Evolutionary conservation across 2,797 vertebrate species (phyloP).

Genomic region (Hybognathus amarus): DNA sequence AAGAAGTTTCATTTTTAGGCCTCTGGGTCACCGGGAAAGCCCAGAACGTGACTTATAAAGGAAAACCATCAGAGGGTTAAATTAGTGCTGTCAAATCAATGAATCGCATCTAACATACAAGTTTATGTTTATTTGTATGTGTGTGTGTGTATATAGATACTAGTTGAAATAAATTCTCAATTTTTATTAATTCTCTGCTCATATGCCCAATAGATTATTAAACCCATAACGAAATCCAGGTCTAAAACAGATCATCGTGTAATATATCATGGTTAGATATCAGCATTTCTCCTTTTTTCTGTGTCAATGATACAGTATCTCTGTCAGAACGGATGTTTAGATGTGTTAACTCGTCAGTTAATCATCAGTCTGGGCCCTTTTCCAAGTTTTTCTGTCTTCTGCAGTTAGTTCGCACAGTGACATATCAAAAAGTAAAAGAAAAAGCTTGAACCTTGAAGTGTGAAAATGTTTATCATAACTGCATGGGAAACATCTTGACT

Average conservation of each 20-base stretch:
- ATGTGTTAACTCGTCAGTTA: background rate
- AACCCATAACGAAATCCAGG: background rate
- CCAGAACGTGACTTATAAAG: too few relatives aligned
- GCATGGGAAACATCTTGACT: background rate
- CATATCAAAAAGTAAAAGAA: background rate
- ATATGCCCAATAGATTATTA: background rate
- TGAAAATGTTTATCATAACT: background rate
- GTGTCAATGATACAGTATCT: background rate
- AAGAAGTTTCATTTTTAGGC: too few relatives aligned
- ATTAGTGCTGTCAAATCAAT: too few relatives aligned
- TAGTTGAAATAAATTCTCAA: background rate
- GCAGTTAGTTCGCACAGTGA: background rate
- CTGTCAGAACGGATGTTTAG: background rate
- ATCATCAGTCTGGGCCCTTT: conserved; percentile 6
- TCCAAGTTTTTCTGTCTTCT: background rate
- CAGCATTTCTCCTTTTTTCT: background rate
- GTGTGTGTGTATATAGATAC: too few relatives aligned
- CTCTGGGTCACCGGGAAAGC: too few relatives aligned
- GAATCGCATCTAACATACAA: too few relatives aligned
- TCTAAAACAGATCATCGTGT: too few relatives aligned
- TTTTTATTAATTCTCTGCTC: background rate
- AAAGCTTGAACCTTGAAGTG: background rate
- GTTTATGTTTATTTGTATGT: too few relatives aligned
- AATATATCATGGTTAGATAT: background rate
- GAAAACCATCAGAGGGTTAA: too few relatives aligned